These are phyloP conservation scores for Julus scanicus DNA, from an alignment of 2,888 invertebrate species.

Conservation along the genomic window DNA sequence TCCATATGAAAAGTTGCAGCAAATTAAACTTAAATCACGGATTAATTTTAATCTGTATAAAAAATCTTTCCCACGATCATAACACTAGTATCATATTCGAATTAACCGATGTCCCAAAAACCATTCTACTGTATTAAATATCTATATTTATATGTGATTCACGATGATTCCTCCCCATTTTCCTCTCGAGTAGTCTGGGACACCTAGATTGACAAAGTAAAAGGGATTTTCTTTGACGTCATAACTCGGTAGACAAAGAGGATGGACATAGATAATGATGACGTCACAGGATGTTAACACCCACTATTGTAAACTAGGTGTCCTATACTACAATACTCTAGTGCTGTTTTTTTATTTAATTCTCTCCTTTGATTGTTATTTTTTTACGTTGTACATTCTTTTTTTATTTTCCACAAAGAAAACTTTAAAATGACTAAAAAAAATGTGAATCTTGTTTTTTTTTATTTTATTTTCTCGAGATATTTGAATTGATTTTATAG, in stretches of 20 bases:
- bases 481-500: background rate
- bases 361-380: background rate
- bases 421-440: too few species aligned
- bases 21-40: background rate
- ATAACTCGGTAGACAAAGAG: too few species aligned
- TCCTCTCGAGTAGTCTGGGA: too few species aligned
- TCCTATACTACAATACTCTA: too few species aligned
- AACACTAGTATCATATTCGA: background rate
- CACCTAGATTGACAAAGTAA: too few species aligned
- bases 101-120: background rate
- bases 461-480: background rate
- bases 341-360: background rate
- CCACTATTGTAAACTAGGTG: too few species aligned
- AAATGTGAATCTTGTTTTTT: background rate
- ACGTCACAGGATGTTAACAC: too few species aligned
- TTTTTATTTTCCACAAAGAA: background rate
- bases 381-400: slow-evolving; percentile 14
- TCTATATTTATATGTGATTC: slow-evolving; percentile 34
- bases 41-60: background rate
- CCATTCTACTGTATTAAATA: background rate
- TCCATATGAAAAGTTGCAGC: background rate
- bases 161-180: too few species aligned
- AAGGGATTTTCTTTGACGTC: too few species aligned
- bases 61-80: background rate
- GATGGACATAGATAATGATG: too few species aligned